Percentiles rank a stretch among this genome's conserved stretches.
phyloP scores from a whole-genome alignment of 1,140 invertebrate species.

The Panagrolaimus sp. region DNA sequence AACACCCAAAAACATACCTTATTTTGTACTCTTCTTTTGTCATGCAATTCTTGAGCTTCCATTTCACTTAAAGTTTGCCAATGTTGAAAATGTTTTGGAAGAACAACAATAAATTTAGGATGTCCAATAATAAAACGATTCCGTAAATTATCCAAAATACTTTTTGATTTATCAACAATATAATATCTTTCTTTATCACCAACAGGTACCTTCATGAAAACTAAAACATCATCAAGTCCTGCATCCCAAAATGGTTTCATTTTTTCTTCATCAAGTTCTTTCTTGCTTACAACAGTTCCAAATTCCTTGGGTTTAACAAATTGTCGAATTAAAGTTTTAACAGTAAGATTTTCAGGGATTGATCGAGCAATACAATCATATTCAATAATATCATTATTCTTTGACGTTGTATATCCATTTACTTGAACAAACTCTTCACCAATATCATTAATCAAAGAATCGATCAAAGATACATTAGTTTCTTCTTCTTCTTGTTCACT shows the following conservation, averaged over 20 bases:
- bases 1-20: not conserved
- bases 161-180: slow-evolving; percentile 21
- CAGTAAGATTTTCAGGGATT: slow-evolving; percentile 33
- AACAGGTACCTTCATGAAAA: slow-evolving; percentile 8
- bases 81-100: not conserved
- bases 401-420: not conserved
- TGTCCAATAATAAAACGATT: slow-evolving; percentile 31
- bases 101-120: slow-evolving; percentile 16
- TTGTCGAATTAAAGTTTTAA: slow-evolving; percentile 28
- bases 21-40: not conserved
- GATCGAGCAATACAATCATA: slow-evolving; percentile 11
- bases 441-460: not conserved
- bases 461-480: not conserved
- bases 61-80: slow-evolving; percentile 3
- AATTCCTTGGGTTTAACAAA: slow-evolving; percentile 25
- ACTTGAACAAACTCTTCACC: not conserved
- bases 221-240: slow-evolving; percentile 1
- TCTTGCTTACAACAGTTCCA: slow-evolving; percentile 26
- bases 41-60: slow-evolving; percentile 6
- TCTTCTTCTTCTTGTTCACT: not conserved
- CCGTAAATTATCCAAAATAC: slow-evolving; percentile 29
- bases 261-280: slow-evolving; percentile 24
- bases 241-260: slow-evolving; percentile 30
- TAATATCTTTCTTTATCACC: slow-evolving; percentile 20
- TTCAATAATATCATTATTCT: not conserved